Base-by-base conservation (phyloP, 2,113 vertebrate genomes). In the Paralichthys olivaceus region DNA sequence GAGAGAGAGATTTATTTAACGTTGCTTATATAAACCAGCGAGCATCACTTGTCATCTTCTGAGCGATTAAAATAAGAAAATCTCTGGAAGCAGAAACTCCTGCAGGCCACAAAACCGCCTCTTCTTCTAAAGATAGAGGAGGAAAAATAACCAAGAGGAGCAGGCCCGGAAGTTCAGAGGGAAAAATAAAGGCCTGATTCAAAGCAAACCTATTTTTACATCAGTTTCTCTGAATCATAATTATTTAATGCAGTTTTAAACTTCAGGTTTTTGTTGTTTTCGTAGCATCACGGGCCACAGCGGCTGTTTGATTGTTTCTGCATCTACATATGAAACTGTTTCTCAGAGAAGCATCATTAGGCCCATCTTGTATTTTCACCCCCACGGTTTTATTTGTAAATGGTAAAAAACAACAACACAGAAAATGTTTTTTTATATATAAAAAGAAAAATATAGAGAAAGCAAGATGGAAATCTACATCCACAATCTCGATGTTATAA, bases 51-150 rank as follows among this genome's bases (percentile, higher is more conserved):
- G 75, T 74, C 62, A 53, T 53, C 63, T 77, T 76, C 69, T 29
- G 67, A 65, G 58, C 60, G 40, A 79, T 72, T 66, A 43, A 79
- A 84, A 70, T 25, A 22, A 72, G 49, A 77, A 68, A 65, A 59
- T 75, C 80, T 89, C 72, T 89, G 84, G 87, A 87, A 62, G 69
- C 59, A 37, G 65, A 76, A 65, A 47, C 28, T 75, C 78, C 85
- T 74, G 55, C 49, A 79, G 83, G 81, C 83, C n/a, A 47, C 5
- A 61, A 77, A 72, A 68, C 67, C 15, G 53, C 76, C 60, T 75
- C 62, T 55, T 76, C 60, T 71, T 57, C 49, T 71, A 81, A 80
- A 83, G 58, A 81, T 6, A 54, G 56, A 72, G 19, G 49, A 28
- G 55, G 26, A 22, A 43, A 69, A 74, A 65, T 73, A 19, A 72